Base-by-base conservation (phyloP, 2,888 invertebrate genomes). In the Augiades crinisus region DNA sequence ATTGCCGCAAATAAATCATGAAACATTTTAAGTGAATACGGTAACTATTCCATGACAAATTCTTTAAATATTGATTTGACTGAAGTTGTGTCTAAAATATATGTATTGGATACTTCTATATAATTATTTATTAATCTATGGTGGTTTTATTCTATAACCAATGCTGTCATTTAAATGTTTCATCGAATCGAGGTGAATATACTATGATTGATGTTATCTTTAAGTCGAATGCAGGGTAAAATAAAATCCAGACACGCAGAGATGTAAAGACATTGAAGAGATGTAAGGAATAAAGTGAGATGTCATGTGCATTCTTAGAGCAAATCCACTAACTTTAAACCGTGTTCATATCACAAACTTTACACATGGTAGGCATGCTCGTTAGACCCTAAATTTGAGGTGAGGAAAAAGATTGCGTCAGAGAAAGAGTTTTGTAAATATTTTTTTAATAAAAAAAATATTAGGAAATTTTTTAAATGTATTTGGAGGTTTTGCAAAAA, bases 391-490 rank as follows among this genome's bases (percentile, higher is more conserved):
- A 17, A 30, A 30, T 30, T 41, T 27, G 36, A 13, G 12, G 17
- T 41, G 12, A 5, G 34, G 33, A 17, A n/a, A 43, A 43, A 10
- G 43, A 24, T 33, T 33, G 49, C 13, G 49, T 24, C 41, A 30
- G 43, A 34, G 27, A 12, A 16, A 47, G 49, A 50, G 50, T 50
- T 50, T 74, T 83, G 83, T 83, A 82, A 78, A 82, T 82, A 81
- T 80, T 81, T 81, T 78, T 78, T 74, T 69, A 72, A 30, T 51
- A 60, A 61, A 53, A 60, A 59, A 63, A 61, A 53, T 56, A 69
- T 64, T 64, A 59, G 52, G 59, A 58, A 72, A 67, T 68, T 70
- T 77, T 75, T 70, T 67, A 68, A 67, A 63, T 64, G 64, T 66
- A 72, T 70, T 65, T 68, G 51, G 67, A 61, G 54, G 57, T 64